phyloP scores from a whole-genome alignment of 2,888 invertebrate species.

The Saturnia pavonia region DNA sequence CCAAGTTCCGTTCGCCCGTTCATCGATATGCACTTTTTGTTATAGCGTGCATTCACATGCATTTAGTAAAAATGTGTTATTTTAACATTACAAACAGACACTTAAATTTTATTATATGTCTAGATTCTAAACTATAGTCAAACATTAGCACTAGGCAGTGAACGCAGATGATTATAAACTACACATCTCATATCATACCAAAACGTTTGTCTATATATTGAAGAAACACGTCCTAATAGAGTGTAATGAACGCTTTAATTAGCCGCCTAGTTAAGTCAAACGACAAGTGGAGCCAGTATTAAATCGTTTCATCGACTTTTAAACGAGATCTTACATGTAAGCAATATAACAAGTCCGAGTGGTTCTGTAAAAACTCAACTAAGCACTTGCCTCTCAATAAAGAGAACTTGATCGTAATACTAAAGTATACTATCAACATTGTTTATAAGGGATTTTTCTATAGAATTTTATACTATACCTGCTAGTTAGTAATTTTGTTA shows the following conservation, averaged over 20 bases:
- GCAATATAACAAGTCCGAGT: conserved; percentile 12
- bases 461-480: neutral
- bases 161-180: neutral
- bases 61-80: too few relatives aligned
- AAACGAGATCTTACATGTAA: conserved; percentile 15
- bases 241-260: conserved; percentile 23
- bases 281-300: conserved; percentile 17
- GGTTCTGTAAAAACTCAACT: conserved; percentile 17
- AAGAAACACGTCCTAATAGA: neutral
- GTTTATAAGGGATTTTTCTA: neutral
- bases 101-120: too few relatives aligned
- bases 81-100: too few relatives aligned
- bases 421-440: neutral
- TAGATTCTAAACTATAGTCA: too few relatives aligned
- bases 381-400: neutral
- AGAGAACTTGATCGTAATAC: conserved; percentile 1
- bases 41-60: too few relatives aligned
- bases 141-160: neutral
- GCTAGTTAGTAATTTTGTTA: neutral
- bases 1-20: too few relatives aligned
- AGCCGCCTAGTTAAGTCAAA: conserved; percentile 5
- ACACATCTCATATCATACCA: too few relatives aligned
- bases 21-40: too few relatives aligned
- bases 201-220: neutral
- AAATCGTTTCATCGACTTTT: conserved; percentile 9